Evolutionary conservation across 1,140 invertebrate genomes (phyloP), one percentile per base, ranked within the genome.

Genomic region (Oppia nitens): DNA sequence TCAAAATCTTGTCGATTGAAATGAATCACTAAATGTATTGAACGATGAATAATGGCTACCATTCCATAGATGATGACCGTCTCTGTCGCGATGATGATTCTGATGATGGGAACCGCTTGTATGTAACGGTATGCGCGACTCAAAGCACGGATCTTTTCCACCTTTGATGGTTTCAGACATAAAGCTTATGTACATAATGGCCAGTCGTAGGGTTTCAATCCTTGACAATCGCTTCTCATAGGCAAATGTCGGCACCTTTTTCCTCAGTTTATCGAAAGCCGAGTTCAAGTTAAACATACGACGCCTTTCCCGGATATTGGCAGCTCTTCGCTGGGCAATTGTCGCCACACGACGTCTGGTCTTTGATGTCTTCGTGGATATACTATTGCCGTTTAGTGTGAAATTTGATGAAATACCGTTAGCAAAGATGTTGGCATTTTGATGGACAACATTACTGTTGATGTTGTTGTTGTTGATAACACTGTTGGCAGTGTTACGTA

Each of bases 261-360:
- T 76, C 12, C 88, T 75, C 26, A 94, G 72, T 68, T 89, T 88
- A 67, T 97, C 91, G 68, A 98, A 98, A 2, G 93, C 93, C 68
- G 94, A 90, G 70, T 98, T 98, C 49, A 98, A 77, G 72, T 95
- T 96, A 69, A 94, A 91, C 92, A 97, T 97, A 63, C 94, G 76
- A 50, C 91, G 78, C 56, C 93, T 73, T 70, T 98, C 93, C 0
- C 93, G 79, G 62, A 96, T 92, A 72, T 95, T 96, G 17, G 92
- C 92, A 0, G 91, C 90, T 56, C 87, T 75, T 40, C 89, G 75
- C 68, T 93, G 89, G 0, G 87, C 88, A 60, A 91, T 78, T 0
- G 88, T 89, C 0, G 89, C 89, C 1, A 92, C 87, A 23, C 89
- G 77, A 2, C 88, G 79, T 4, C 89, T 76, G 0, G 56, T 45